phyloP scores from a whole-genome alignment of 2,113 vertebrate genomes.

The Urocynchramus pylzowi region DNA sequence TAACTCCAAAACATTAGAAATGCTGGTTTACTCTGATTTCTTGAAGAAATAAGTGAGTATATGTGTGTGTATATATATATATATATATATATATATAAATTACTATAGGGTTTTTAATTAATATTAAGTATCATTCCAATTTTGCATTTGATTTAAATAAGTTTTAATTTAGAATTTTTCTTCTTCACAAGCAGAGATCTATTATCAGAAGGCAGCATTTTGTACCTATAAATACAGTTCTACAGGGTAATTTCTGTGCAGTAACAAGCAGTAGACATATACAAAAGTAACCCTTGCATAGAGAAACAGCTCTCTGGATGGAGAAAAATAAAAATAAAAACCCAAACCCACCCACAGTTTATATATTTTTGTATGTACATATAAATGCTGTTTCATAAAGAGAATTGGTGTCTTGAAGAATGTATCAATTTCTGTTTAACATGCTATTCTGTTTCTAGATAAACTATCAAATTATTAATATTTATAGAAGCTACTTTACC shows the following conservation, averaged over 20 bases:
- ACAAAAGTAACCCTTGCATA: background rate
- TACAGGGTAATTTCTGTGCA: background rate
- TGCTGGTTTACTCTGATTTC: background rate
- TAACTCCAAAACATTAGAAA: background rate
- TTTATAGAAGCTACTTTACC: background rate
- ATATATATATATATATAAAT: background rate
- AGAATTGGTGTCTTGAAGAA: background rate
- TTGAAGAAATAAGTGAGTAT: background rate
- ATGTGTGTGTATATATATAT: accelerated
- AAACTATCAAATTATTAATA: background rate
- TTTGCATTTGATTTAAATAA: background rate
- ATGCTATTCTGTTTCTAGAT: background rate
- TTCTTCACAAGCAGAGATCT: background rate
- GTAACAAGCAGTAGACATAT: background rate
- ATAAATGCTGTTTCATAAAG: background rate
- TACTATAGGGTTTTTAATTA: background rate
- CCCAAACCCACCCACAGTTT: background rate
- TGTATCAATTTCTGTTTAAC: background rate
- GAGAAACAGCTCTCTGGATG: background rate
- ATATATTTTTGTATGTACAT: accelerated
- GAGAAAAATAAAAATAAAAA: background rate
- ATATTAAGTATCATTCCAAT: background rate
- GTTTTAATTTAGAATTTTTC: background rate
- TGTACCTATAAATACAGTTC: background rate
- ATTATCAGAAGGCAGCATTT: background rate